Evolutionary conservation across 2,888 invertebrate species (phyloP), one percentile per base, ranked within the genome.

Genomic region (Leucophora obtusa): DNA sequence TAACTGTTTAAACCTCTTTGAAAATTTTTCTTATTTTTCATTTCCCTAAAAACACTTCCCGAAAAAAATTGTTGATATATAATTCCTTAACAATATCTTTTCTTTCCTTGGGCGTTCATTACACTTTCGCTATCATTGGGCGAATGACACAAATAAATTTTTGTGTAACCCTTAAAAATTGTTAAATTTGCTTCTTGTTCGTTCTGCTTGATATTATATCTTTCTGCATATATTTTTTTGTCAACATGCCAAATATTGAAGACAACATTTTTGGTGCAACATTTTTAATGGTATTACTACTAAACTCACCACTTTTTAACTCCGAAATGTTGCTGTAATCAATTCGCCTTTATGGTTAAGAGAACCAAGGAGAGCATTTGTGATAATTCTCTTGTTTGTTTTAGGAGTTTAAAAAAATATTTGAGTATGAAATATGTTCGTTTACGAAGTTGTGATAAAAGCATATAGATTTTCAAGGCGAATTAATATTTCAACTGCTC

Each of bases 61-160:
- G 2, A 38, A 9, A 38, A 11, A 38, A 11, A 38, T 35, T 35
- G 11, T 11, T 38, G 10, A 9, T 60, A n/a, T 18, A 33, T 65
- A 56, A 47, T n/a, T 28, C 50, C 21, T 28, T 24, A 47, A 50
- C 50, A 62, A 62, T 7, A 15, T 8, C 50, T 8, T 58, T 21
- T 28, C 43, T 66, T 17, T 33, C 77, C 66, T 38, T 10, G 18
- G 59, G 66, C 38, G 60, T 56, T 78, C 74, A 66, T 58, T 66
- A 78, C 79, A 83, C 83, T 83, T 83, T 83, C 83, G 78, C 83
- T 82, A 75, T 82, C 82, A 53, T 54, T 71, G 65, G 70, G 83
- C 81, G 83, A 83, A 79, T 84, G 84, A 83, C 82, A 83, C 82
- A 83, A 65, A 80, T 82, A 82, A 63, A 69, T 38, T 77, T 58